A percentile compares a stretch with the other conserved stretches of the same genome.
These are phyloP conservation scores for Lasius platythorax DNA, from an alignment of 2,888 invertebrate genomes.

Conservation along the genomic window DNA sequence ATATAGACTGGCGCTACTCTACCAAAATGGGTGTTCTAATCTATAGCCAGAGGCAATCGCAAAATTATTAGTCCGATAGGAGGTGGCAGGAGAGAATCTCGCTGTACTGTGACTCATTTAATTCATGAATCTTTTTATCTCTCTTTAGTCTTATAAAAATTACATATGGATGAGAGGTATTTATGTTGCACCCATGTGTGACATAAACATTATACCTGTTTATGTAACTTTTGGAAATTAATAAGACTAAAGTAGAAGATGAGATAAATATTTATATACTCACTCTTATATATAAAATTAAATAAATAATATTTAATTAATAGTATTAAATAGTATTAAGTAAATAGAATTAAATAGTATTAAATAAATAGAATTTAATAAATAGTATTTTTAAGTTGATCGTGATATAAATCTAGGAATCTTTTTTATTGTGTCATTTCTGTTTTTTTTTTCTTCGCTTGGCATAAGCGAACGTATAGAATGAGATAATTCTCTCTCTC, in stretches of 20 bases:
- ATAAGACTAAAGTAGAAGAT: background rate
- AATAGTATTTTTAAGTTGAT: background rate
- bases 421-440: background rate
- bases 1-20: constrained; percentile 51
- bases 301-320: too few species aligned
- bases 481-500: constrained; percentile 37
- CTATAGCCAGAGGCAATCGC: constrained; percentile 83
- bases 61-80: constrained; percentile 79
- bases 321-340: too few species aligned
- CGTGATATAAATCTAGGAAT: background rate
- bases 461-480: background rate
- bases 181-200: background rate
- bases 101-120: constrained; percentile 50
- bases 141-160: background rate
- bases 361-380: too few species aligned
- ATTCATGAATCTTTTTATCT: constrained; percentile 2
- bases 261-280: background rate
- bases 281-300: background rate
- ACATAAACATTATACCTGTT: background rate
- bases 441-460: background rate
- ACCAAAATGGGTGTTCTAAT: constrained; percentile 79
- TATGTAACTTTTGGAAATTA: background rate
- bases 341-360: too few species aligned
- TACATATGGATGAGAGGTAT: background rate
- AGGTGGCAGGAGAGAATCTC: constrained; percentile 62